A percentile compares a stretch with the other conserved stretches of the same genome.
Evolutionary conservation across 2,113 vertebrate species (phyloP).

Genomic region (Chauna torquata): DNA sequence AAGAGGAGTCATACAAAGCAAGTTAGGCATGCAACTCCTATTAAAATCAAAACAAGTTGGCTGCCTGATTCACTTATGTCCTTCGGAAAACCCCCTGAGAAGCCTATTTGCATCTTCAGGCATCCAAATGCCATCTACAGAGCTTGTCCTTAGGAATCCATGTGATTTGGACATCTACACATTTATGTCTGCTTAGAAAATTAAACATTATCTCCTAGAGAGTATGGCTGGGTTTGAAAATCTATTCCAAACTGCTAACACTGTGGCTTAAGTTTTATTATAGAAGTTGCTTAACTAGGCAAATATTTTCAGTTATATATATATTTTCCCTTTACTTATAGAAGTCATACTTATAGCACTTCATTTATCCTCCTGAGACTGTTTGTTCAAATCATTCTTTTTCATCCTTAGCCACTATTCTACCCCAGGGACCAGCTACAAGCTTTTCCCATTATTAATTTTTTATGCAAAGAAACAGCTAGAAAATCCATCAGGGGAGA

Average conservation of each 20-base stretch:
- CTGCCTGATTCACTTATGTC: background rate
- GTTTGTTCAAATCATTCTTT: constrained; percentile 56
- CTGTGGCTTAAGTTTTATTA: constrained; percentile 12
- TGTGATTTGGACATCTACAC: background rate
- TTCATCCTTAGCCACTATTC: constrained; percentile 39
- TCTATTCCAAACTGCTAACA: constrained; percentile 10
- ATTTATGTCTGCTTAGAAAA: background rate
- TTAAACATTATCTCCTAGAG: background rate
- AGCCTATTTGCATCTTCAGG: background rate
- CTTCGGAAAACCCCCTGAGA: background rate
- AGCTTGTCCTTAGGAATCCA: background rate
- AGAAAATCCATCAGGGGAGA: background rate
- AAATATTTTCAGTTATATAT: constrained; percentile 47
- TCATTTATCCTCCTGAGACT: constrained; percentile 61
- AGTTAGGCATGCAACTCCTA: background rate
- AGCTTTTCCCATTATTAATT: constrained; percentile 36
- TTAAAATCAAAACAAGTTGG: background rate
- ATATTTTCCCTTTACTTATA: constrained; percentile 33
- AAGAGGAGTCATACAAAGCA: background rate
- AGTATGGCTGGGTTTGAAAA: background rate
- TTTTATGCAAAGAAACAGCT: constrained; percentile 48
- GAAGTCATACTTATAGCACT: constrained; percentile 7
- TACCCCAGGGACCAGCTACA: constrained; percentile 12
- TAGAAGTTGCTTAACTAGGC: constrained; percentile 54
- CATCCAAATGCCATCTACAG: background rate